Percentiles rank a stretch among this genome's conserved stretches.
phyloP scores from a whole-genome alignment of 2,113 vertebrate species.

The Rissa tridactyla region DNA sequence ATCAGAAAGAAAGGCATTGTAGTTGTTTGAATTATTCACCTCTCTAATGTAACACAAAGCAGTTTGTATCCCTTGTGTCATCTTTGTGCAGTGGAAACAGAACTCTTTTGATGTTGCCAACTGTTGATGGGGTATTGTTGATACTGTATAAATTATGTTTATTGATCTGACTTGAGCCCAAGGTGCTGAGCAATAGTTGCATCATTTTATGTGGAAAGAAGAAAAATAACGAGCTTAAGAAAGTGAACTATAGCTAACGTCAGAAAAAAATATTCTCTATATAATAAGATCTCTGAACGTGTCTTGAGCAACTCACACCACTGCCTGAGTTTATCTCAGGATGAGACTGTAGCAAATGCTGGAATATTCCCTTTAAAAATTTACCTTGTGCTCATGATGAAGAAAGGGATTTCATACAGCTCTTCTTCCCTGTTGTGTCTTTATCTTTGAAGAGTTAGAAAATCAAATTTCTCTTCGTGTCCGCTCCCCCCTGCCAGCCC shows the following conservation, averaged over 20 bases:
- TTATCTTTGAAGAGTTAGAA: slow-evolving; percentile 15
- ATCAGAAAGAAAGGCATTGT: slow-evolving; percentile 27
- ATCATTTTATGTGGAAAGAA: not conserved
- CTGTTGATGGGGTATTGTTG: slow-evolving; percentile 38
- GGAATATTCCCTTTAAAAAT: not conserved
- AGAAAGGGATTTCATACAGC: not conserved
- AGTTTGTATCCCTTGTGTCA: slow-evolving; percentile 31
- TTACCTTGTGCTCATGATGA: not conserved
- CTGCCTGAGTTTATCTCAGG: not conserved
- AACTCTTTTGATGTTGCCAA: slow-evolving; percentile 37
- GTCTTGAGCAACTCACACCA: not conserved
- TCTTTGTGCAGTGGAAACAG: slow-evolving; percentile 16
- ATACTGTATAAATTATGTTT: slow-evolving; percentile 28
- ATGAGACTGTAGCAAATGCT: not conserved
- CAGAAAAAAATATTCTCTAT: not conserved
- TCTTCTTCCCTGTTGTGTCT: not conserved
- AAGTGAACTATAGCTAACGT: not conserved
- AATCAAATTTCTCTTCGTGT: not conserved
- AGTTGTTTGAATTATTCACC: slow-evolving; percentile 50
- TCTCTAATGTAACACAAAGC: slow-evolving; percentile 27
- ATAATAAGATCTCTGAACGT: not conserved
- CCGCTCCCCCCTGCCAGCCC: not conserved
- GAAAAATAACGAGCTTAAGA: slow-evolving; percentile 21
- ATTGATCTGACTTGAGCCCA: slow-evolving; percentile 20
- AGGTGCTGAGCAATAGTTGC: not conserved